Base-by-base conservation (phyloP, 64 coral and sea anemone genomes). In the Platygyra sinensis region DNA sequence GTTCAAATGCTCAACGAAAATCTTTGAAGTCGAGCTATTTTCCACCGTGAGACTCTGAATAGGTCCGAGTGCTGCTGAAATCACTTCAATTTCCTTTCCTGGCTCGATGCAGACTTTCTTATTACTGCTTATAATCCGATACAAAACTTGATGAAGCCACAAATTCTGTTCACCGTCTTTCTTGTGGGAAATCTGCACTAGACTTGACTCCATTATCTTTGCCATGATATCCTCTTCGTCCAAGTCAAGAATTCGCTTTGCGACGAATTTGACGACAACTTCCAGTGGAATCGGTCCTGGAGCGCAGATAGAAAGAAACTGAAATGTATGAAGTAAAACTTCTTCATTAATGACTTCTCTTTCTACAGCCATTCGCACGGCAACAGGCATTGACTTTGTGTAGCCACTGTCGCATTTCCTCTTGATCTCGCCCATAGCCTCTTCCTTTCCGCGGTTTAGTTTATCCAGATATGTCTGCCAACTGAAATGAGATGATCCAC, bases 371-470 rank as follows among this genome's bases (percentile, higher is more conserved):
- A 78, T n/a, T 22, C 75, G 39, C 24, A 78, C 75, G 18, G 75
- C 75, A 3, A 25, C 75, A 78, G 75, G 75, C 75, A 78, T 78
- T 24, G 75, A 78, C 25, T 6, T 78, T 46, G 75, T 78, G 42
- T 54, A 78, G 4, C 75, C 75, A 38, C 75, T 78, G 52, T 78
- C 75, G 75, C 49, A 78, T 78, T 78, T 78, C 46, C 2, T 78
- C 46, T 78, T 78, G 20, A 78, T 78, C 42, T 78, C 75, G 2
- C 75, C 75, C 75, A 78, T 78, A 5, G 75, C 24, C 38, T 78
- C 75, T 78, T 78, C 42, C 38, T 78, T 78, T 78, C 75, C 75
- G 28, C 24, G 7, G 2, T 78, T 25, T 8, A 78, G 24, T 78
- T 78, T 78, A 2, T 22, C 22, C 2, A 78, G 49, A 54, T 78